A percentile compares a stretch with the other conserved stretches of the same genome.
phyloP scores from a whole-genome alignment of 2,797 vertebrate genomes.

The Euthynnus affinis region DNA sequence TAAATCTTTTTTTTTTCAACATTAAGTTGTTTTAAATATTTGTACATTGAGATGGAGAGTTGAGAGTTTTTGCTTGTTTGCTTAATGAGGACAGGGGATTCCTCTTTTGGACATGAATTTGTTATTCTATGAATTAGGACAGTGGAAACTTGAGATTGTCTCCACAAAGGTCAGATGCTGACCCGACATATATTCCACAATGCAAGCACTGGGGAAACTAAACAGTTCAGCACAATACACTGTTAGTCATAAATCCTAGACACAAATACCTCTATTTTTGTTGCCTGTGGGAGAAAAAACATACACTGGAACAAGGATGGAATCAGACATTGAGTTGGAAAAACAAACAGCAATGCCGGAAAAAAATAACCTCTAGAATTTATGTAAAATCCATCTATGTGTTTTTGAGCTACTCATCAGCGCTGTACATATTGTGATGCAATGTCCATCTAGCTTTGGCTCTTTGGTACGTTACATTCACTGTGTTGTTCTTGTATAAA shows the following conservation, averaged over 20 bases:
- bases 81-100: slow-evolving; percentile 45
- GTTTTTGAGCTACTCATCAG: background rate
- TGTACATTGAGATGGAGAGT: slow-evolving; percentile 42
- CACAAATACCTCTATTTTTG: slow-evolving; percentile 14
- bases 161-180: slow-evolving; percentile 61
- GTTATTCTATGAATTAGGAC: slow-evolving; percentile 57
- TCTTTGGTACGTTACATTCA: slow-evolving; percentile 27
- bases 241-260: slow-evolving; percentile 27
- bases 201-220: slow-evolving; percentile 30
- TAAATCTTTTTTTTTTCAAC: slow-evolving; percentile 35
- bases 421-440: slow-evolving; percentile 23
- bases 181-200: slow-evolving; percentile 59
- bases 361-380: background rate
- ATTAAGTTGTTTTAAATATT: slow-evolving; percentile 51
- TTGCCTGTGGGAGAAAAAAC: background rate
- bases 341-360: background rate
- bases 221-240: slow-evolving; percentile 34
- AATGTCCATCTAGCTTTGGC: slow-evolving; percentile 10
- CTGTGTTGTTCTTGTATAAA: slow-evolving; percentile 53
- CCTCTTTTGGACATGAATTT: slow-evolving; percentile 51
- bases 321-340: background rate
- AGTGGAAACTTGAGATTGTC: slow-evolving; percentile 63
- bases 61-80: slow-evolving; percentile 51
- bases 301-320: too few species aligned
- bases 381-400: background rate